Percentiles rank a stretch among this genome's conserved stretches.
These are phyloP conservation scores for Thumatha senex DNA, from an alignment of 2,888 invertebrate genomes.

Conservation along the genomic window DNA sequence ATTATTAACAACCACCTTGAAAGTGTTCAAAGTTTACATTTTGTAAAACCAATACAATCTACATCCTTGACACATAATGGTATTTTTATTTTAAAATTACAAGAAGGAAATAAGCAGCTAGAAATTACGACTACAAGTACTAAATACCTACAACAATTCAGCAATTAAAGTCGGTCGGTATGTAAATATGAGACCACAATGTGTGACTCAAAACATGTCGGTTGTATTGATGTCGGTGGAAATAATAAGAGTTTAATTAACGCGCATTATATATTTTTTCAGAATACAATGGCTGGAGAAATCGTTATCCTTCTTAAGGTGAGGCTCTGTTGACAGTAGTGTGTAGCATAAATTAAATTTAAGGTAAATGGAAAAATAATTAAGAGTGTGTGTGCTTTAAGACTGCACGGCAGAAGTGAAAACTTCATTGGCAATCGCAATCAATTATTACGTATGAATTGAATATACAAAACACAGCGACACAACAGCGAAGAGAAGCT, in stretches of 20 bases:
- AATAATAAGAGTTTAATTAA: constrained; percentile 27
- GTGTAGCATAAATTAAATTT: too few relatives aligned
- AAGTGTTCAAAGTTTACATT: too few relatives aligned
- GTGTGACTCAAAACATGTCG: constrained; percentile 23
- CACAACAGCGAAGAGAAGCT: too few relatives aligned
- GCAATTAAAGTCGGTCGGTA: constrained; percentile 2
- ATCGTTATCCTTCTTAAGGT: not conserved
- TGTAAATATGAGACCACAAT: constrained; percentile 29
- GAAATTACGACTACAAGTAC: not conserved
- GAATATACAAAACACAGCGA: too few relatives aligned
- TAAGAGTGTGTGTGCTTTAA: too few relatives aligned
- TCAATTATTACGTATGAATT: too few relatives aligned
- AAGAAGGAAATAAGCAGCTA: not conserved
- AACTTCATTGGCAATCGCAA: too few relatives aligned
- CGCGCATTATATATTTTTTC: not conserved
- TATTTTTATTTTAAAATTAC: not conserved
- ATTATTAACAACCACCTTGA: too few relatives aligned
- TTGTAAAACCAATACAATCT: too few relatives aligned
- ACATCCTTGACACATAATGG: too few relatives aligned
- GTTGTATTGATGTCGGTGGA: constrained; percentile 31
- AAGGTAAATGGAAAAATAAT: too few relatives aligned
- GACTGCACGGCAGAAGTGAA: too few relatives aligned
- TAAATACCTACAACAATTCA: constrained; percentile 1
- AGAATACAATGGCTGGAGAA: not conserved
- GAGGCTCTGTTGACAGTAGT: not conserved